Evolutionary conservation across 2,888 invertebrate genomes (phyloP).

Genomic region (Acanthopleura granulata): DNA sequence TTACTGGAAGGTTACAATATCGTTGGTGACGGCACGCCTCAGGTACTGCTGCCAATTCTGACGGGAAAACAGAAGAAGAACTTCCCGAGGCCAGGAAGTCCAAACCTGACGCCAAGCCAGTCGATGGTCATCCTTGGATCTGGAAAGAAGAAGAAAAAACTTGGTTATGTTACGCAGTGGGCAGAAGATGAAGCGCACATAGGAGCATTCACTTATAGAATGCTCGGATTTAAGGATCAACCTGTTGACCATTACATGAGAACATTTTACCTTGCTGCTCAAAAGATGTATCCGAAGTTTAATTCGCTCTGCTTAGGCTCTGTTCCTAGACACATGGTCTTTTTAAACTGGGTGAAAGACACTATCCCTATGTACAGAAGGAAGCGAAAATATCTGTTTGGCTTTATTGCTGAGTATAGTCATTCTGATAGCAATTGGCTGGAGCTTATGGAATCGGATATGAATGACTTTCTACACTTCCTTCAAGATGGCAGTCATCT

Average conservation of each 20-base stretch:
- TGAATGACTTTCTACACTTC: background rate
- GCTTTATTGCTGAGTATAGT: background rate
- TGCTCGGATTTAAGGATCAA: background rate
- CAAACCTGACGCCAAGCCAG: background rate
- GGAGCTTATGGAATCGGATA: background rate
- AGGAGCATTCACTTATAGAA: background rate
- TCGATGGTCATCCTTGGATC: background rate
- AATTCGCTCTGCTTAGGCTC: background rate
- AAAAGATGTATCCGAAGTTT: background rate
- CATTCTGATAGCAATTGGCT: background rate
- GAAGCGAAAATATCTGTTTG: background rate
- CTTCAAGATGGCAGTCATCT: background rate
- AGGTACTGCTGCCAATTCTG: background rate
- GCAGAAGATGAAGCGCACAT: background rate
- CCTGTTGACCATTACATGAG: constrained; percentile 1
- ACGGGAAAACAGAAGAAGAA: background rate
- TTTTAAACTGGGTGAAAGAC: background rate
- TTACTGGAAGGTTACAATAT: too few relatives aligned
- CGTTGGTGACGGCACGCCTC: background rate
- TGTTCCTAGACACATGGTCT: background rate
- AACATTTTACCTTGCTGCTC: background rate
- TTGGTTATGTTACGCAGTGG: background rate
- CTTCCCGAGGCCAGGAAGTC: background rate
- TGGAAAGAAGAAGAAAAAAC: background rate
- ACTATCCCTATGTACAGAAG: background rate